These are phyloP conservation scores for Drosophila sordidula DNA, from an alignment of 2,888 invertebrate species.

Conservation along the genomic window DNA sequence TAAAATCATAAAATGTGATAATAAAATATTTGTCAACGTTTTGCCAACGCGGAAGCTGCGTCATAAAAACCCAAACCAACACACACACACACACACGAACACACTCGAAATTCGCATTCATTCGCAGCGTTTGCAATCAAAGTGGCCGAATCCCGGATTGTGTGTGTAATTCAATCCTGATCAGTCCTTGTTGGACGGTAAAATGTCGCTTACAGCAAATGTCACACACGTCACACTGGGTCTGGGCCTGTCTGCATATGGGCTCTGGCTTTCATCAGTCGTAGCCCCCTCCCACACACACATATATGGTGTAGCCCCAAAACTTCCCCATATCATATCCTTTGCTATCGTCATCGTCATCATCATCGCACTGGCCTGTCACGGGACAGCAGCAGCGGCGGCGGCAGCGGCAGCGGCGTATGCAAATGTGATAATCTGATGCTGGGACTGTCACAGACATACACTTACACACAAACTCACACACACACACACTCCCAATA, in stretches of 20 bases:
- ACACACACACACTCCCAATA: slow-evolving; percentile 8
- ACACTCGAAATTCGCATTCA: slow-evolving; percentile 41
- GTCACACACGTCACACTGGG: slow-evolving; percentile 73
- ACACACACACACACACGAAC: slow-evolving; percentile 1
- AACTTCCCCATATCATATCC: slow-evolving; percentile 21
- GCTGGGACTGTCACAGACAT: slow-evolving; percentile 43
- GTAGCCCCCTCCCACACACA: slow-evolving; percentile 1
- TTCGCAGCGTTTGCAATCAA: slow-evolving; percentile 71
- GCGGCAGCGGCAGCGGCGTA: slow-evolving; percentile 57
- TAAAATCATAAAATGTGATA: slow-evolving; percentile 81
- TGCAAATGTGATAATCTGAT: slow-evolving; percentile 82
- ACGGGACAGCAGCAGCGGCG: slow-evolving; percentile 41
- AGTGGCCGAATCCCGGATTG: slow-evolving; percentile 79
- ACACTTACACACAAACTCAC: slow-evolving; percentile 16
- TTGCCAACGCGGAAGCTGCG: slow-evolving; percentile 56
- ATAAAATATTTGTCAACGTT: slow-evolving; percentile 81
- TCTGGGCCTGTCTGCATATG: slow-evolving; percentile 41
- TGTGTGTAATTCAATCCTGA: slow-evolving; percentile 82
- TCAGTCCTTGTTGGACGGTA: slow-evolving; percentile 76
- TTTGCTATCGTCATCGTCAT: slow-evolving; percentile 44
- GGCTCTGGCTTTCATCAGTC: slow-evolving; percentile 67
- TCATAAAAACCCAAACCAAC: slow-evolving; percentile 31
- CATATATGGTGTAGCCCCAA: slow-evolving; percentile 1
- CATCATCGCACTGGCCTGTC: slow-evolving; percentile 62
- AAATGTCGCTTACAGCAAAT: slow-evolving; percentile 80